Evolutionary conservation across 2,797 vertebrate genomes (phyloP), one percentile per base, ranked within the genome.

Genomic region (Alauda arvensis): DNA sequence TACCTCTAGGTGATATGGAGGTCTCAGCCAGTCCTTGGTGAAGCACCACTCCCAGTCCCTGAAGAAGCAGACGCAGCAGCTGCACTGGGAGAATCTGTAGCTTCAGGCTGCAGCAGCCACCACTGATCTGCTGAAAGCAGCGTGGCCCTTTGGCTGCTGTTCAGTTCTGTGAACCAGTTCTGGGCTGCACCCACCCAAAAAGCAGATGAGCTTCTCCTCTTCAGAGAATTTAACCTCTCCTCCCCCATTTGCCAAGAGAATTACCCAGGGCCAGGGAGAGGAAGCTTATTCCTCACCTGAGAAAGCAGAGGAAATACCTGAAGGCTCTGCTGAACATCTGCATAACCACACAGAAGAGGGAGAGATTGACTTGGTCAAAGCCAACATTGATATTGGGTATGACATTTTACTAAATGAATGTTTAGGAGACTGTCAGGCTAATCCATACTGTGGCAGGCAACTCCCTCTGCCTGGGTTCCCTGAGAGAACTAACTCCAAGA

Each of bases 281-380:
- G 34, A 76, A 78, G 16, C 4, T 55, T 37, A 28, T 8, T 52
- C 20, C 43, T 78, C 61, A 56, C 14, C 37, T 18, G 57, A 69
- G 49, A 46, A 23, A 77, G 49, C 26, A 67, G 20, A 10, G 8
- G 28, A 45, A 72, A 37, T 18, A 74, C 10, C 28, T 59, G 48
- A 33, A 72, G 14, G 42, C 2, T 89, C 40, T 80, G 69, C 65
- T 34, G 37, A 89, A 42, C n/a, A 33, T 34, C 57, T 42, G 17
- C 0, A 0, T 23, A 51, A 79, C 28, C 20, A 48, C 5, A 19
- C 3, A 20, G 52, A 83, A 51, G 11, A 84, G 4, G 9, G 13
- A 83, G 37, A 55, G 3, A 4, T 13, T 21, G 26, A 42, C 40
- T 62, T 62, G 14, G 24, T 56, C 69, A 85, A 83, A 89, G 61